phyloP scores from a whole-genome alignment of 2,113 vertebrate species.

The Choloepus hoffmanni region DNA sequence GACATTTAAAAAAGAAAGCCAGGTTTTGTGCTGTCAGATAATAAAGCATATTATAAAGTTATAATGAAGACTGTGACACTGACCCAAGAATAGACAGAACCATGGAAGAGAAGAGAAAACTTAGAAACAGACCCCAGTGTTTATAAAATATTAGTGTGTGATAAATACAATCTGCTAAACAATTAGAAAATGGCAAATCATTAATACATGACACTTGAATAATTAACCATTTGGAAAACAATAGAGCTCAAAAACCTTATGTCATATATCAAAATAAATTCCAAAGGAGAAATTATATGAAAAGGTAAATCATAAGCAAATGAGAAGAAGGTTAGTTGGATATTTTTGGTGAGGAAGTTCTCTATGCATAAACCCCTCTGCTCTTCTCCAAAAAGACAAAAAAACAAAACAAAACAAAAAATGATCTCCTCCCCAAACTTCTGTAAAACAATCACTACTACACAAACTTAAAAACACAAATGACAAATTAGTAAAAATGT shows the following conservation, averaged over 20 bases:
- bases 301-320: neutral
- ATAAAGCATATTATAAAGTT: neutral
- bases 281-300: neutral
- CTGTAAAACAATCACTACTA: neutral
- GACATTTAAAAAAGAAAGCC: neutral
- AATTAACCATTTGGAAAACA: conserved; percentile 15
- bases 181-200: neutral
- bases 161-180: neutral
- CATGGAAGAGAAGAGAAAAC: neutral
- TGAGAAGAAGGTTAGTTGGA: neutral
- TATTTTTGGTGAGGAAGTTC: conserved; percentile 7
- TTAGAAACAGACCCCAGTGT: neutral
- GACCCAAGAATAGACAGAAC: neutral
- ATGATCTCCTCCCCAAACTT: neutral
- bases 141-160: neutral
- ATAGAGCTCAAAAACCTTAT: neutral
- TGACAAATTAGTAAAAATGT: neutral
- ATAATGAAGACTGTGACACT: neutral
- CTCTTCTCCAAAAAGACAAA: neutral
- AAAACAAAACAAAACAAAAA: neutral
- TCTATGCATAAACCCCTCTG: neutral
- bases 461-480: neutral
- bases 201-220: neutral
- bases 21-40: neutral
- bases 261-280: conserved; percentile 8